Percentiles rank a stretch among this genome's conserved stretches.
These are phyloP conservation scores for Gallinago jamesoni DNA, from an alignment of 2,113 vertebrate species.

Conservation along the genomic window DNA sequence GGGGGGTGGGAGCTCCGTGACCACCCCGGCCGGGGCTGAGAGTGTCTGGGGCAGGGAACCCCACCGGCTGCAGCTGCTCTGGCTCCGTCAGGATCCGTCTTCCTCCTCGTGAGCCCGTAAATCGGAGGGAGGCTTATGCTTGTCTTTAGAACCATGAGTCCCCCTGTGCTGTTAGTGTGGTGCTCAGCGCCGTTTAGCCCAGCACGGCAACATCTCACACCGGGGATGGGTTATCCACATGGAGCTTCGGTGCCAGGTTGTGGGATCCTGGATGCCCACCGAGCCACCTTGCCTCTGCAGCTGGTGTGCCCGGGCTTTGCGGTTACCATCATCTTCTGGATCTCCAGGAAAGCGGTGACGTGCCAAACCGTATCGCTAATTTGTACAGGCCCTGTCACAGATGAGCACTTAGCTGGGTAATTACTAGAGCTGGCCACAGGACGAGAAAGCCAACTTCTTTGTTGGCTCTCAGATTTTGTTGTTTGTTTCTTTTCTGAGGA, in stretches of 20 bases:
- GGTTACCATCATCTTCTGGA: neutral
- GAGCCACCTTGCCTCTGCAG: neutral
- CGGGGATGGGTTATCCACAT: rapidly evolving
- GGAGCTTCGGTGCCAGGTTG: neutral
- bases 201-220: neutral
- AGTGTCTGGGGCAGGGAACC: neutral
- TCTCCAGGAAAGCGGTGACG: neutral
- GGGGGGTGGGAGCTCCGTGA: neutral
- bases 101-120: neutral
- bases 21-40: neutral
- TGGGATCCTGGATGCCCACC: rapidly evolving
- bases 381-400: neutral
- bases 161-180: neutral
- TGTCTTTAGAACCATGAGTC: neutral
- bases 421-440: neutral
- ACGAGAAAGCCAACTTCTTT: neutral
- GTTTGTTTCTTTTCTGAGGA: neutral
- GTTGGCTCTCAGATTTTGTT: neutral
- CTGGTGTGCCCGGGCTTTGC: neutral
- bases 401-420: neutral
- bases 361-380: neutral
- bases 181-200: neutral
- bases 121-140: rapidly evolving
- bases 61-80: neutral
- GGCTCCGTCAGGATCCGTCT: neutral